Evolutionary conservation across 23 tunicate species (phyloP).

Genomic region (Oikopleura dioica): DNA sequence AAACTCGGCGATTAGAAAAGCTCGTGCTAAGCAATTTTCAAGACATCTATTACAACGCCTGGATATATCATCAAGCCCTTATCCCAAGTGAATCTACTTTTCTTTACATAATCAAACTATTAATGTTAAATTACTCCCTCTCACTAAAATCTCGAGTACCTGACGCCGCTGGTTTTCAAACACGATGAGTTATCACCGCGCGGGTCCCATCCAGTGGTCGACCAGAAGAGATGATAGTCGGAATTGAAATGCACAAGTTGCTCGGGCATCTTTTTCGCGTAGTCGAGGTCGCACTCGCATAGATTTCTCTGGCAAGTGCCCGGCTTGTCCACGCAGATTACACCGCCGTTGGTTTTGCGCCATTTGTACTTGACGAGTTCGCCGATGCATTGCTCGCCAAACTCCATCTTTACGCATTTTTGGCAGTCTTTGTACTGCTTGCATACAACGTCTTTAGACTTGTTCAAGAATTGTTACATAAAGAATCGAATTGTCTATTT

Average conservation of each 20-base stretch:
- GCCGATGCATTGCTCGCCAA: slow-evolving; percentile 10
- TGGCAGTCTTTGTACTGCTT: slow-evolving; percentile 10
- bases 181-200: not conserved
- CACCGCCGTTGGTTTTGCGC: not conserved
- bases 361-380: not conserved
- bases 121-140: too few relatives aligned
- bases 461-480: too few relatives aligned
- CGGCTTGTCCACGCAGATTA: not conserved
- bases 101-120: too few relatives aligned
- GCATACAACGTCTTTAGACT: not conserved
- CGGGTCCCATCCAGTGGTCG: not conserved
- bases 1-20: too few relatives aligned
- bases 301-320: not conserved
- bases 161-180: not conserved
- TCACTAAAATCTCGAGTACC: too few relatives aligned
- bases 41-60: too few relatives aligned
- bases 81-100: too few relatives aligned
- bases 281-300: slow-evolving; percentile 7
- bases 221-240: slow-evolving; percentile 6
- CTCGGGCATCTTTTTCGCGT: not conserved
- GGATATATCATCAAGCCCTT: too few relatives aligned
- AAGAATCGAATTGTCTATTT: too few relatives aligned
- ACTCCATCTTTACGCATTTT: not conserved
- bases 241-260: not conserved
- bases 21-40: too few relatives aligned